Evolutionary conservation across 2,888 invertebrate genomes (phyloP).

Genomic region (Tachina grossa): DNA sequence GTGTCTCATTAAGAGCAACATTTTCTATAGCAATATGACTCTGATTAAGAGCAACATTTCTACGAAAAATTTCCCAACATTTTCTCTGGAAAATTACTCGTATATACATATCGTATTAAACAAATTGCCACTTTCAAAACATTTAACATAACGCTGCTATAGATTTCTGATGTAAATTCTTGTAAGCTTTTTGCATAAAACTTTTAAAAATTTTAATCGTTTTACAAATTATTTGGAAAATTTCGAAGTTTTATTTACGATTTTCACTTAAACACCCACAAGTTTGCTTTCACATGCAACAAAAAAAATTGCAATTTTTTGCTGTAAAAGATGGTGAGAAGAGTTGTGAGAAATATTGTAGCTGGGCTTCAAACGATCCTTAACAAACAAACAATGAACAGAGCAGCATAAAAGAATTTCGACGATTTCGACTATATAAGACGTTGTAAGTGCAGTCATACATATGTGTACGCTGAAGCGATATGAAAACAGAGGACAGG

Average conservation of each 20-base stretch:
- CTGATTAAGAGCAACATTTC: too few species aligned
- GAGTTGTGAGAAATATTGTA: slow-evolving; percentile 40
- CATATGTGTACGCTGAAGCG: slow-evolving; percentile 18
- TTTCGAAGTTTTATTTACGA: neutral
- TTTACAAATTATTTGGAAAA: slow-evolving; percentile 1
- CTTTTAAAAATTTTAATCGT: slow-evolving; percentile 29
- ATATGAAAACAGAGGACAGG: neutral
- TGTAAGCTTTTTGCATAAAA: too few species aligned
- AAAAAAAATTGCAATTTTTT: slow-evolving; percentile 40
- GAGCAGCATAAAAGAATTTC: neutral
- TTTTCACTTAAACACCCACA: slow-evolving; percentile 13
- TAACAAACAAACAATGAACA: slow-evolving; percentile 11
- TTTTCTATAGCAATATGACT: too few species aligned
- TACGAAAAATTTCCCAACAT: too few species aligned
- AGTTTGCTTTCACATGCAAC: slow-evolving; percentile 8
- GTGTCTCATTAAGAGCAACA: too few species aligned
- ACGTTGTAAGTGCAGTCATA: slow-evolving; percentile 22
- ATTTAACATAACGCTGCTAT: too few species aligned
- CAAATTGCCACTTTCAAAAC: too few species aligned
- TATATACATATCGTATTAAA: too few species aligned
- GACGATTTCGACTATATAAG: slow-evolving; percentile 1
- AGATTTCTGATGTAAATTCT: too few species aligned
- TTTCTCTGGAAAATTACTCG: too few species aligned
- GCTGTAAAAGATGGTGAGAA: slow-evolving; percentile 36
- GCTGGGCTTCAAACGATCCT: slow-evolving; percentile 28